Evolutionary conservation across 2,113 vertebrate species (phyloP), one percentile per base, ranked within the genome.

Genomic region (Amphiprion percula): DNA sequence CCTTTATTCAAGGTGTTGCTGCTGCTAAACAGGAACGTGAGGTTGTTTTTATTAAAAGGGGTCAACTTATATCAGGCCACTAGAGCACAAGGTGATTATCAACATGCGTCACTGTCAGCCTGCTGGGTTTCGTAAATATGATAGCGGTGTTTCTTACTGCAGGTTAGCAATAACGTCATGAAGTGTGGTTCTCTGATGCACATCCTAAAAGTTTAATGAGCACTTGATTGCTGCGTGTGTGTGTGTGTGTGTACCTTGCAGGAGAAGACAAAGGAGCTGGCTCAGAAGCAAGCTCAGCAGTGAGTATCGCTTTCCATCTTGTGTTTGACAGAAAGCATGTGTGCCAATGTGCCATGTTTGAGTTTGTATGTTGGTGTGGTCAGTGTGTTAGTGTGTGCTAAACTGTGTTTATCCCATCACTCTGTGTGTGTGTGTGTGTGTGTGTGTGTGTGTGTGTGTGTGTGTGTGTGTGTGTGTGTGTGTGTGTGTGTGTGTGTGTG

Each of bases 231-330:
- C 82, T 68, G 58, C 79, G 55, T 75, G 73, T 78, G 69, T 81
- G 80, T 74, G 62, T 79, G 44, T 30, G 47, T 44, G 39, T 74
- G 19, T 63, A 79, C 53, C 61, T 88, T 91, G 23, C 91, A 99
- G 98, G 98, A 98, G 91, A 98, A 96, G 94, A 98, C 97, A 14
- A 97, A 97, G 90, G 97, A 99, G 56, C 93, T 99, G 81, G 97
- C 97, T 0, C 97, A 98, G 94, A 99, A 99, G 92, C 98, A 99
- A 93, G 96, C 97, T 79, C 96, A 96, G 90, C 96, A 98, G 97
- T 99, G 93, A 97, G 97, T 98, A 91, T 85, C 63, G 39, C 54
- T 88, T 94, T 93, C 62, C 82, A 72, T 67, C 84, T 89, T 84
- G 30, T 80, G 53, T 68, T 49, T 16, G 19, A 69, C 19, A 52